Evolutionary conservation across 1,140 invertebrate species (phyloP).

Genomic region (Brachionus paranguensis): DNA sequence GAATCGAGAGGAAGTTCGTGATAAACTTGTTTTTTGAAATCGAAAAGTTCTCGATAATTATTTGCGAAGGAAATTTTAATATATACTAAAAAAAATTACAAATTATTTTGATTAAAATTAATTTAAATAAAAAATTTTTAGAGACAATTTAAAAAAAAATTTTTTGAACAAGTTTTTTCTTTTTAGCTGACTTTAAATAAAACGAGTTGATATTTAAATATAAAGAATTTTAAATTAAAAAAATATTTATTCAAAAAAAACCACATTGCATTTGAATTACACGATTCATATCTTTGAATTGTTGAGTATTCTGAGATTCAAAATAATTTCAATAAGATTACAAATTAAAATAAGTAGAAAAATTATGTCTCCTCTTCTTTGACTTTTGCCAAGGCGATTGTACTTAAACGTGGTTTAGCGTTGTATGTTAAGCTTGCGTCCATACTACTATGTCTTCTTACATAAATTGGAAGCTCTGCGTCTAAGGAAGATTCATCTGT

Average conservation of each 20-base stretch:
- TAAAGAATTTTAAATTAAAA: not conserved
- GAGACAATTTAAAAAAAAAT: too few species aligned
- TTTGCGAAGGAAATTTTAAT: not conserved
- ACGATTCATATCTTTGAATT: not conserved
- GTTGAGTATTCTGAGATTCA: not conserved
- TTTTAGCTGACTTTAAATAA: too few species aligned
- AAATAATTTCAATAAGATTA: not conserved
- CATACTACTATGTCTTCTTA: conserved; percentile 38
- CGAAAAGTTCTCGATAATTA: not conserved
- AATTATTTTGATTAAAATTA: not conserved
- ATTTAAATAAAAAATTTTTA: too few species aligned
- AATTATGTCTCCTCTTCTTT: conserved; percentile 23
- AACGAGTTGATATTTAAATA: not conserved
- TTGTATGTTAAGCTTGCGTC: not conserved
- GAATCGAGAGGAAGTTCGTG: not conserved
- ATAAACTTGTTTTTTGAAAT: not conserved
- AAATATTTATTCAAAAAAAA: not conserved
- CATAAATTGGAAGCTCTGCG: conserved; percentile 32
- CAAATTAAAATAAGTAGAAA: not conserved
- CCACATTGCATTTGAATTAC: not conserved
- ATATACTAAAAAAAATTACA: not conserved
- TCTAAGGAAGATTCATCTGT: not conserved
- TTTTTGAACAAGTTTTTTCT: too few species aligned
- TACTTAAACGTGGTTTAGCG: conserved; percentile 24
- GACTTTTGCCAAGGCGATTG: not conserved